Conservation (phyloP, 2,888 invertebrate genomes). For the Choristoneura rosaceana region DNA sequence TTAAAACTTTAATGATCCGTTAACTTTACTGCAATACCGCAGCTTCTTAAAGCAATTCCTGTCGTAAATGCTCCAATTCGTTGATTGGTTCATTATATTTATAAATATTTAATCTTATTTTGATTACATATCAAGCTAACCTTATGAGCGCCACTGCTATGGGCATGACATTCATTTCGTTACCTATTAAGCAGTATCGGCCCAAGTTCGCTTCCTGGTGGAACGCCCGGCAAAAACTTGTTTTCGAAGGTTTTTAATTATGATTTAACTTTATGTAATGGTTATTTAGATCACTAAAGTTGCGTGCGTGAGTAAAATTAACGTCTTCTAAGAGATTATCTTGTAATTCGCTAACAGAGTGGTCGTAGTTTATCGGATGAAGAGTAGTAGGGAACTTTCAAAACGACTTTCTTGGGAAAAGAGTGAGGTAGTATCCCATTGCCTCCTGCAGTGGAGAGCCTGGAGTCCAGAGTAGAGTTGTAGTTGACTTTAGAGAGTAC, state of each 20-base stretch:
- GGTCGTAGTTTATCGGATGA: too few species aligned
- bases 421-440: too few species aligned
- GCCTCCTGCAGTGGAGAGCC: too few species aligned
- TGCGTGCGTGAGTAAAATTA: neutral
- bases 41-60: too few species aligned
- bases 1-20: too few species aligned
- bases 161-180: conserved; percentile 30
- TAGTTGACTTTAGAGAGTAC: too few species aligned
- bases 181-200: conserved; percentile 30
- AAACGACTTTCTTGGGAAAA: too few species aligned
- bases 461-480: too few species aligned
- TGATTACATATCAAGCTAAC: conserved; percentile 3
- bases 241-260: conserved; percentile 27
- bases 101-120: neutral
- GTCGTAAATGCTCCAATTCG: too few species aligned
- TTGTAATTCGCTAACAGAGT: too few species aligned
- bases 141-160: neutral
- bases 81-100: neutral
- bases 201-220: conserved; percentile 30
- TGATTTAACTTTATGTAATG: conserved; percentile 3
- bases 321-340: neutral
- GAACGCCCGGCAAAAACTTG: conserved; percentile 22
- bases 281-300: neutral
- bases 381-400: too few species aligned
- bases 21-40: too few species aligned